Base-by-base conservation (phyloP, 2,797 vertebrate species). In the Melanotaenia pygmaea region DNA sequence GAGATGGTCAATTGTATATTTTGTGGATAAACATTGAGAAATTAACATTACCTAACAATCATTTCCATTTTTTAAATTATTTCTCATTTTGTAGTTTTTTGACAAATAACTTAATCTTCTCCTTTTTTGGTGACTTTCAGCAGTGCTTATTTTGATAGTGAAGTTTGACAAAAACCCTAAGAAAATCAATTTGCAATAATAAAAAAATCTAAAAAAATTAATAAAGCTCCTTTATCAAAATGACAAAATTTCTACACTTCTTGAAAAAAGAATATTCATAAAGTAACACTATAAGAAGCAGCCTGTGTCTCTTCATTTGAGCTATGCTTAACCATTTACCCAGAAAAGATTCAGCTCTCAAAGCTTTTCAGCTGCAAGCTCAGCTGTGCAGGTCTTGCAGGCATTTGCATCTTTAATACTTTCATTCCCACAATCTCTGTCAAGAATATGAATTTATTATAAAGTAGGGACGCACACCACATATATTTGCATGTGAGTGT, bases 371-470 rank as follows among this genome's bases (percentile, higher is more conserved):
- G 61, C 60, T 81, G 22, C 26, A 51, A 38, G 50, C 71, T 57
- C 37, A 77, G 59, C 73, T 78, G 72, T 66, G 50, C 59, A 45
- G 43, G 43, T 45, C 43, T 45, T 45, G 68, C 60, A 34, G 72
- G 63, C 30, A 64, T 82, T 81, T 82, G 61, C 71, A 80, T 82
- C 47, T 75, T 79, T 71, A 79, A 82, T 83, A 57, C 59, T 61
- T 62, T 67, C 51, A 59, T 73, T 76, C 35, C 56, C 67, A 37
- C 64, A 72, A 72, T 64, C 30, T 64, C 77, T 65, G 18, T 37
- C 64, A 35, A 73, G 38, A 72, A 61, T 64, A 83, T 79, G 45
- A 83, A 86, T 75, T 71, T 72, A 80, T 68, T 58, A 70, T 77
- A 56, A 64, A 60, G 12, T 16, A 59, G 45, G 35, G 50, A 53